Evolutionary conservation across 2,113 vertebrate genomes (phyloP).

Genomic region (Trochalopteron elliotii): DNA sequence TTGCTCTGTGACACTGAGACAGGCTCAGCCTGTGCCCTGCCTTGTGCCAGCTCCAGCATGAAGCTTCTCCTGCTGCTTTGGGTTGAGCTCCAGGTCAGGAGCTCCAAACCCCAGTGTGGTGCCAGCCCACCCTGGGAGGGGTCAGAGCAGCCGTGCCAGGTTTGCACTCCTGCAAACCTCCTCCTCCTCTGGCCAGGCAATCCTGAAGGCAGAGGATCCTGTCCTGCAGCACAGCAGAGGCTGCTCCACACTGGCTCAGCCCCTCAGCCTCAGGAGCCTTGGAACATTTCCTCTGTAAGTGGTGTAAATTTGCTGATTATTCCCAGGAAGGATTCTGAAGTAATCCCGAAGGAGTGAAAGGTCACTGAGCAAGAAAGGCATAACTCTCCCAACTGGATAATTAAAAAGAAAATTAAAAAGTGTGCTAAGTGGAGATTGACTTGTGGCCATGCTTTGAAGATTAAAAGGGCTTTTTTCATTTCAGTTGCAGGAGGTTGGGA

Average conservation of each 20-base stretch:
- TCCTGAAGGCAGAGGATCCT: not conserved
- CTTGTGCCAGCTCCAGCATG: not conserved
- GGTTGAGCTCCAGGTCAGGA: not conserved
- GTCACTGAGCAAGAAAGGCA: not conserved
- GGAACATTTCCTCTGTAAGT: not conserved
- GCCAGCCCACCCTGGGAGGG: not conserved
- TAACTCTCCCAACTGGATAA: conserved; percentile 23
- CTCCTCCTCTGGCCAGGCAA: too few species aligned
- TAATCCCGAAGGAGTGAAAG: conserved; percentile 27
- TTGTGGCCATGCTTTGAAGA: conserved; percentile 58
- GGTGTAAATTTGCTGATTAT: not conserved
- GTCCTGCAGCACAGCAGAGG: not conserved
- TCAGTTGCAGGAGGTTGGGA: not conserved
- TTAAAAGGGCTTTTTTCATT: conserved; percentile 27
- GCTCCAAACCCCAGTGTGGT: rapidly evolving
- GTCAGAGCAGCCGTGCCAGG: rapidly evolving
- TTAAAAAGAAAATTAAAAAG: conserved; percentile 47
- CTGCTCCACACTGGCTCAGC: not conserved
- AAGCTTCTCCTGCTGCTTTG: not conserved
- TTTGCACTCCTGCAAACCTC: rapidly evolving
- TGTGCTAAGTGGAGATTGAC: conserved; percentile 28
- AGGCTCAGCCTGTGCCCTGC: not conserved
- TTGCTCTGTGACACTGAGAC: rapidly evolving
- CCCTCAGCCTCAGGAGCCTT: not conserved
- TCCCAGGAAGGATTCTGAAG: conserved; percentile 26